Evolutionary conservation across 2,797 vertebrate species (phyloP).

Genomic region (Myripristis jacobus): DNA sequence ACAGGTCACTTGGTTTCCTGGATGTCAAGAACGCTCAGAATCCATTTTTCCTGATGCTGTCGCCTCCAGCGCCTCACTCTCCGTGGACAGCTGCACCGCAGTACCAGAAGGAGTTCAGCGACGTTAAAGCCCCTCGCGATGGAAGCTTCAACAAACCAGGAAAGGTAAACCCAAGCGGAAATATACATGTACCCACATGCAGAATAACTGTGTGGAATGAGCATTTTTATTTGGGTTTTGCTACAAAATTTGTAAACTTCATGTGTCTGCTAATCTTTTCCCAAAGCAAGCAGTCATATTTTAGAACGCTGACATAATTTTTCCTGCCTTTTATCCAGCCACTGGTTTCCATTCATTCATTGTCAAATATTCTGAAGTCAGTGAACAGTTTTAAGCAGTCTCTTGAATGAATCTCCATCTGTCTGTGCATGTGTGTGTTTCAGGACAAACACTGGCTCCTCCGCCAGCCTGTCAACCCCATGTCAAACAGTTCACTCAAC

Average conservation of each 20-base stretch:
- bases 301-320: too few relatives aligned
- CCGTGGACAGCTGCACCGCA: conserved; percentile 85
- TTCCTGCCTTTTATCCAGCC: too few relatives aligned
- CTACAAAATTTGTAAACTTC: too few relatives aligned
- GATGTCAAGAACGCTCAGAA: conserved; percentile 71
- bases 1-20: conserved; percentile 83
- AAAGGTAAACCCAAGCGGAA: conserved; percentile 66
- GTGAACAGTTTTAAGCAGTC: background rate
- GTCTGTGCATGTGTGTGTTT: conserved; percentile 15
- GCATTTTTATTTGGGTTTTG: too few relatives aligned
- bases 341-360: too few relatives aligned
- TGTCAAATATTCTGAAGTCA: background rate
- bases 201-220: background rate
- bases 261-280: too few relatives aligned
- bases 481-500: conserved; percentile 76
- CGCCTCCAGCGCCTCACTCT: conserved; percentile 83
- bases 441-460: conserved; percentile 89
- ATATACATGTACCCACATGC: background rate
- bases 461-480: conserved; percentile 84
- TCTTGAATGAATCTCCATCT: background rate
- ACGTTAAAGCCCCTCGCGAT: conserved; percentile 81
- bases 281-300: too few relatives aligned
- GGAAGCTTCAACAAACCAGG: conserved; percentile 85
- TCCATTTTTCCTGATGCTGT: conserved; percentile 86
- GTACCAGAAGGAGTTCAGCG: conserved; percentile 75